These are phyloP conservation scores for Brachycybe producta DNA, from an alignment of 2,888 invertebrate species.

Conservation along the genomic window DNA sequence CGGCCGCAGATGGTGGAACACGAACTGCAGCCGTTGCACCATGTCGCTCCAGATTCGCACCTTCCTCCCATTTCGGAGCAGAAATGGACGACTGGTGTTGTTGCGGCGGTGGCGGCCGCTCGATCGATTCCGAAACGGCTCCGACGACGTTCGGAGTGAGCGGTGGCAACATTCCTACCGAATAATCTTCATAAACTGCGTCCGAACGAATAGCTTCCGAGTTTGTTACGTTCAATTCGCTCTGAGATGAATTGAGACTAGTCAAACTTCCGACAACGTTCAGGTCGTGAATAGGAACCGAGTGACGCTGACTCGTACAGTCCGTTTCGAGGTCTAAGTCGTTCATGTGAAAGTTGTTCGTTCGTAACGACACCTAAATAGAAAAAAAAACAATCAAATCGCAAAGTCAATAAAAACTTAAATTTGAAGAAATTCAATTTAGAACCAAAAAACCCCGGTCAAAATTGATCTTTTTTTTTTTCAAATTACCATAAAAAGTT, in stretches of 20 bases:
- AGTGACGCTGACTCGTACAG: not conserved
- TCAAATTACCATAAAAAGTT: too few relatives aligned
- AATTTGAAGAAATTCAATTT: too few relatives aligned
- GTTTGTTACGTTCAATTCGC: conserved; percentile 16
- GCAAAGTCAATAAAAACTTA: too few relatives aligned
- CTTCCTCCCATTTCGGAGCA: too few relatives aligned
- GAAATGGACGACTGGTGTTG: too few relatives aligned
- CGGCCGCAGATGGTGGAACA: not conserved
- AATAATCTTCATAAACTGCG: conserved; percentile 17
- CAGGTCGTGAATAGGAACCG: conserved; percentile 15
- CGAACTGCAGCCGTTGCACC: too few relatives aligned
- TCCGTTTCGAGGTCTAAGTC: conserved; percentile 15
- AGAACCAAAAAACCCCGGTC: too few relatives aligned
- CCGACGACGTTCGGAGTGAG: not conserved
- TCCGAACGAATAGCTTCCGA: conserved; percentile 16
- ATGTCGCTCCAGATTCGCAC: too few relatives aligned
- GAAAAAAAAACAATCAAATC: not conserved
- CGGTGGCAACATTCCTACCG: conserved; percentile 9
- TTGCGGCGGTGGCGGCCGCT: too few relatives aligned
- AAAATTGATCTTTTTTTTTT: too few relatives aligned
- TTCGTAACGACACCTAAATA: conserved; percentile 15
- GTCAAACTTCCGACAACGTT: conserved; percentile 19
- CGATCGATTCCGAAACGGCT: too few relatives aligned
- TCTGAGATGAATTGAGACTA: conserved; percentile 18
- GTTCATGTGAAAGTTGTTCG: conserved; percentile 20